Base-by-base conservation (phyloP, 2,113 vertebrate genomes). In the Calyptommatus sinebrachiatus region DNA sequence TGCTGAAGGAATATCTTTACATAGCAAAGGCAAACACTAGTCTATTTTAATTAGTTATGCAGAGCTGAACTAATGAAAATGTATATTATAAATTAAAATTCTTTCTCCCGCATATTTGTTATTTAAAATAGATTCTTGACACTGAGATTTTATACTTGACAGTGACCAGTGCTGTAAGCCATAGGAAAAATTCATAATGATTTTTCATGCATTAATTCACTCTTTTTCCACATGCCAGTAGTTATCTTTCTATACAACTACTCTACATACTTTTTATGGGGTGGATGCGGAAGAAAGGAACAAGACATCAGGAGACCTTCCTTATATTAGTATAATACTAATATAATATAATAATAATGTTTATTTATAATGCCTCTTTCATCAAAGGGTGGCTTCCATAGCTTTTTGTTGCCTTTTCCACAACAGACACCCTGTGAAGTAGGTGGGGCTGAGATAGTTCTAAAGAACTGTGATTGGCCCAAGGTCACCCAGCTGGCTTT, bases 41-140 rank as follows among this genome's bases (percentile, higher is more conserved):
- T 93, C 63, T 87, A 76, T 81, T 86, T 57, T 90, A 79, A 90
- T 92, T 90, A 91, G 84, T 87, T 90, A 88, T 88, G 77, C 73
- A 71, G 81, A 81, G 66, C 76, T 83, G 79, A 73, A 89, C 73
- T 60, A 79, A 84, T 82, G 85, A 80, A 87, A 86, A 89, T 82
- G 68, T 73, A 28, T 87, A 82, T 83, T 81, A 84, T 71, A 87
- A 90, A 86, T 77, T 84, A 90, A 91, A 88, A 76, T 71, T 75
- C 72, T 67, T 90, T 88, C 84, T 89, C 77, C 74, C 5, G 35
- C 31, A 70, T 53, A 76, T 88, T 90, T 82, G 80, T 84, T 86
- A 88, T 91, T 90, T 67, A 60, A 83, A 67, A 69, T 35, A 78
- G 28, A n/a, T 76, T 1, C 16, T 71, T 29, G 83, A 8, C 45